phyloP scores from a whole-genome alignment of 2,113 vertebrate genomes.

The Canis aureus region DNA sequence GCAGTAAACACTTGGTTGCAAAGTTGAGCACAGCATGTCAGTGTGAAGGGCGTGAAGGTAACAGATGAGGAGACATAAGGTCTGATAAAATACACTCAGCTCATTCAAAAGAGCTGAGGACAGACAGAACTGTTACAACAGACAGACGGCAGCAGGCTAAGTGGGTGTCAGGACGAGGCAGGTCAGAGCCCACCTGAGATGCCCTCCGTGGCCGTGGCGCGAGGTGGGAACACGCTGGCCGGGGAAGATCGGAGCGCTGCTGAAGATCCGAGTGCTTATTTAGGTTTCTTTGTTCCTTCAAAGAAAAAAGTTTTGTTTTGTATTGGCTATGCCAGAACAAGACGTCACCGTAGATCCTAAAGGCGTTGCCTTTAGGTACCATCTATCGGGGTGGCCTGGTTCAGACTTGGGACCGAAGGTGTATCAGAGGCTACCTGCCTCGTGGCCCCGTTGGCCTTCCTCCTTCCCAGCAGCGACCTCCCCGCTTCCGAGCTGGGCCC shows the following conservation, averaged over 20 bases:
- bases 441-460: neutral
- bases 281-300: neutral
- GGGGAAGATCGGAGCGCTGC: neutral
- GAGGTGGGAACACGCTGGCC: neutral
- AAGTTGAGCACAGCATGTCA: neutral
- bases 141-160: neutral
- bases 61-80: slow-evolving; percentile 48
- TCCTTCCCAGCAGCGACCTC: neutral
- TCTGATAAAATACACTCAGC: slow-evolving; percentile 1
- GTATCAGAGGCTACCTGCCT: rapidly evolving
- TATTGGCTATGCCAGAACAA: neutral
- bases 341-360: neutral
- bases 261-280: neutral
- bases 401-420: neutral
- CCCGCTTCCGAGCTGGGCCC: neutral
- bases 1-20: neutral
- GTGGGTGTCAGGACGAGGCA: neutral
- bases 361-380: neutral
- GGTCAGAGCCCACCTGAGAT: slow-evolving; percentile 21
- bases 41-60: neutral
- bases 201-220: neutral
- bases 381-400: rapidly evolving
- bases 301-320: neutral
- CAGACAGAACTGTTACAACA: slow-evolving; percentile 46
- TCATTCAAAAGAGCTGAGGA: slow-evolving; percentile 48